Evolutionary conservation across 2,797 vertebrate species (phyloP).

Genomic region (Pyrocephalus nanus): DNA sequence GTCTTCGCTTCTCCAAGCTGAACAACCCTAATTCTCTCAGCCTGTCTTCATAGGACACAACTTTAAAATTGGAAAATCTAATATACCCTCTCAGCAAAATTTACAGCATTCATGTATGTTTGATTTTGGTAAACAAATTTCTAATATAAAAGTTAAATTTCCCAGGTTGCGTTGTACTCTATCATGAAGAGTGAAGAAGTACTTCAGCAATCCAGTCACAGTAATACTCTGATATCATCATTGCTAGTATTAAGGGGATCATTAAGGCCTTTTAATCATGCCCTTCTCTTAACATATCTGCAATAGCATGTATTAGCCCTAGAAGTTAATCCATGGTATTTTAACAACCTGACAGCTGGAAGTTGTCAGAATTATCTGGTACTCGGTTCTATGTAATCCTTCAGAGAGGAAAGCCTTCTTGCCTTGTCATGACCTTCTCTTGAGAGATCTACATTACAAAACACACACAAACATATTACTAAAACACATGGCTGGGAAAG

Average conservation of each 20-base stretch:
- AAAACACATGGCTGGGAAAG: neutral
- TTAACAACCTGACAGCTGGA: neutral
- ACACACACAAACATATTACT: neutral
- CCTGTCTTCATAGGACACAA: neutral
- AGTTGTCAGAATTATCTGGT: neutral
- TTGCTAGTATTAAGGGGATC: neutral
- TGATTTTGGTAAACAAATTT: neutral
- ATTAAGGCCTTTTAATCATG: neutral
- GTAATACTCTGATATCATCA: rapidly evolving
- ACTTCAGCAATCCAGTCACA: neutral
- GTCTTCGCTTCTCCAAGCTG: neutral
- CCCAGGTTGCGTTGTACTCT: neutral
- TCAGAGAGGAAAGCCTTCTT: neutral
- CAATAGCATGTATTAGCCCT: neutral
- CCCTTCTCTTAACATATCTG: neutral
- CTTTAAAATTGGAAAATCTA: neutral
- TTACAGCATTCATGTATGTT: neutral
- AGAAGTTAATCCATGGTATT: neutral
- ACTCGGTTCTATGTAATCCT: neutral
- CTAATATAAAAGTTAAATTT: neutral
- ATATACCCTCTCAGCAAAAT: neutral
- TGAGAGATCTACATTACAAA: neutral
- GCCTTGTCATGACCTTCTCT: neutral
- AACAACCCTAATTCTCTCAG: neutral
- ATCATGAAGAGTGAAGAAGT: neutral